Percentiles rank a stretch among this genome's conserved stretches.
These are phyloP conservation scores for Aulostomus chinensis DNA, from an alignment of 2,797 vertebrate genomes.

Conservation along the genomic window DNA sequence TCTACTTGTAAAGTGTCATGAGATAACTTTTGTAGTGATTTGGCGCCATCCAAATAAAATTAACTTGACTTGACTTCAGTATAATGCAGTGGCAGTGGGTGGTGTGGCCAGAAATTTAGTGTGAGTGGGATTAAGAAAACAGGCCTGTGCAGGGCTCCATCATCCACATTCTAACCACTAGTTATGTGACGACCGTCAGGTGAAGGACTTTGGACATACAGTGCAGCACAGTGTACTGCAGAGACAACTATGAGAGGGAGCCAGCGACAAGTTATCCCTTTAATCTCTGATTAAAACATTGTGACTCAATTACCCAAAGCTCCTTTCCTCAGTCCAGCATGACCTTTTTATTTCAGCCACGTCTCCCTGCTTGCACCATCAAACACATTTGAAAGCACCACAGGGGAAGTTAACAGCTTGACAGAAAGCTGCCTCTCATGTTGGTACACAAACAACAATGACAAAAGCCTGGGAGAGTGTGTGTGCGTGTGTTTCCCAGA, in stretches of 20 bases:
- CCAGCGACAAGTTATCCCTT: slow-evolving; percentile 16
- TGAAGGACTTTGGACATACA: too few relatives aligned
- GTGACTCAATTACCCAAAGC: slow-evolving; percentile 48
- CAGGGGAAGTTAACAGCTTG: slow-evolving; percentile 32
- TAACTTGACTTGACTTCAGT: too few relatives aligned
- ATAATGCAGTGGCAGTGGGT: too few relatives aligned
- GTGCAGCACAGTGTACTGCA: background rate
- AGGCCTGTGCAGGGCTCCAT: too few relatives aligned
- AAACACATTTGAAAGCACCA: slow-evolving; percentile 36
- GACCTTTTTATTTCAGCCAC: background rate
- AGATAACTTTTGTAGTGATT: too few relatives aligned
- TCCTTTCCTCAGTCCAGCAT: too few relatives aligned
- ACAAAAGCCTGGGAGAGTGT: slow-evolving; percentile 13
- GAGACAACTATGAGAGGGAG: slow-evolving; percentile 15
- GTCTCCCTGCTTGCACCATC: slow-evolving; percentile 23
- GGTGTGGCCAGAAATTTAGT: too few relatives aligned
- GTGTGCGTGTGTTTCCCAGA: slow-evolving; percentile 18
- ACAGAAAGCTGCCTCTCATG: slow-evolving; percentile 51
- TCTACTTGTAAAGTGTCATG: too few relatives aligned
- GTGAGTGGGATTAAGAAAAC: too few relatives aligned
- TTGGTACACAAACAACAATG: slow-evolving; percentile 30
- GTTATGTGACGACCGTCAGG: too few relatives aligned
- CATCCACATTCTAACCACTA: too few relatives aligned
- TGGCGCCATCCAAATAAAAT: too few relatives aligned
- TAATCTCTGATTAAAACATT: slow-evolving; percentile 22